Evolutionary conservation across 1,140 invertebrate genomes (phyloP).

Genomic region (Dendroctonus ponderosae): DNA sequence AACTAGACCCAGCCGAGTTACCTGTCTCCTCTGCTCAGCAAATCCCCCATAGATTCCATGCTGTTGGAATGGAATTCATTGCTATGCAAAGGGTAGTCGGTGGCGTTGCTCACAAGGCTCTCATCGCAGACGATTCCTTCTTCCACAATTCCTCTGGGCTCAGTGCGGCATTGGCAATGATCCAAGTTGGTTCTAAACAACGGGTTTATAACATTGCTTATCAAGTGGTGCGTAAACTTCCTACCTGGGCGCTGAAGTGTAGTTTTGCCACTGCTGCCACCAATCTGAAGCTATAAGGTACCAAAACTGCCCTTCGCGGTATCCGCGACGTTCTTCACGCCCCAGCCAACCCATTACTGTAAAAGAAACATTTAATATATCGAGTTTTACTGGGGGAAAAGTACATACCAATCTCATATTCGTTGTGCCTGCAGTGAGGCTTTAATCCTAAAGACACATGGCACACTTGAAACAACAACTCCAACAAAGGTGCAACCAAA

Average conservation of each 20-base stretch:
- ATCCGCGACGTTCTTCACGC: constrained; percentile 70
- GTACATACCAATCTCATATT: constrained; percentile 68
- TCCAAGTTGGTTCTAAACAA: constrained; percentile 42
- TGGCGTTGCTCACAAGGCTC: constrained; percentile 62
- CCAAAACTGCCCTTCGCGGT: constrained; percentile 80
- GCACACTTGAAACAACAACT: constrained; percentile 81
- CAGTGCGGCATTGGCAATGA: constrained; percentile 45
- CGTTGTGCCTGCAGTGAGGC: constrained; percentile 75
- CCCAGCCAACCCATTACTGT: constrained; percentile 70
- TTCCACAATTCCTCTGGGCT: constrained; percentile 50
- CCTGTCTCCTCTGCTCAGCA: constrained; percentile 57
- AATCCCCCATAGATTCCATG: constrained; percentile 60
- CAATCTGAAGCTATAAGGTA: constrained; percentile 80
- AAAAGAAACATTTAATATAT: not conserved
- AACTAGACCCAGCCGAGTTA: constrained; percentile 36
- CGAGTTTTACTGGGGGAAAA: constrained; percentile 7
- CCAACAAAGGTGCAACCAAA: constrained; percentile 70
- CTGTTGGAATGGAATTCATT: constrained; percentile 50
- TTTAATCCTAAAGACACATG: constrained; percentile 83
- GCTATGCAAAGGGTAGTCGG: constrained; percentile 50
- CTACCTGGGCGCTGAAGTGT: constrained; percentile 56
- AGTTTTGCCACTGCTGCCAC: constrained; percentile 78
- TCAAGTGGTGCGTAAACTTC: not conserved
- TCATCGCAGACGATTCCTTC: constrained; percentile 64
- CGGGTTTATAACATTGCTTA: not conserved